Conservation (phyloP, 2,797 vertebrate genomes). For the Pangasius krempfi region DNA sequence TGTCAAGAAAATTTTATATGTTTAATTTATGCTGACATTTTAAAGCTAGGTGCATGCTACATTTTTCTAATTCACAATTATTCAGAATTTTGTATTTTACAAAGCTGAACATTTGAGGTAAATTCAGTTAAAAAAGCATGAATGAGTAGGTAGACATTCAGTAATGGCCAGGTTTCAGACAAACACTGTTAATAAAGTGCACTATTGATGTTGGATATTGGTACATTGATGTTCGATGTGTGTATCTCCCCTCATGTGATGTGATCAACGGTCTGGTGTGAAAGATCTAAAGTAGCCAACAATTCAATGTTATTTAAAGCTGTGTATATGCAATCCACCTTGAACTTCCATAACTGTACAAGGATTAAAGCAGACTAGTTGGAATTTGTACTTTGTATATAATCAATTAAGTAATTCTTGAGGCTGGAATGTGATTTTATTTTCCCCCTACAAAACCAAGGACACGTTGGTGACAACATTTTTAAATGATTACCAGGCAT, state of each 20-base stretch:
- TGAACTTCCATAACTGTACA: neutral
- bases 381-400: neutral
- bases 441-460: neutral
- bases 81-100: neutral
- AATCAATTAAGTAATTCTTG: neutral
- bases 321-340: slow-evolving; percentile 6
- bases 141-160: neutral
- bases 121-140: neutral
- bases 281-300: slow-evolving; percentile 18
- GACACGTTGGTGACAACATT: neutral
- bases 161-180: neutral
- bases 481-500: neutral
- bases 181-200: neutral
- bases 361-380: slow-evolving; percentile 11
- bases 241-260: neutral
- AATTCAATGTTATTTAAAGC: neutral
- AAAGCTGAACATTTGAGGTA: neutral
- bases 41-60: neutral
- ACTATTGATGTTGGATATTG: neutral
- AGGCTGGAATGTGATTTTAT: neutral
- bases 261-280: neutral
- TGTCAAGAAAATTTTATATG: neutral
- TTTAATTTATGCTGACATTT: neutral
- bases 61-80: neutral
- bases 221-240: neutral